Conservation (phyloP, 2,797 vertebrate species). For the Clangula hyemalis region DNA sequence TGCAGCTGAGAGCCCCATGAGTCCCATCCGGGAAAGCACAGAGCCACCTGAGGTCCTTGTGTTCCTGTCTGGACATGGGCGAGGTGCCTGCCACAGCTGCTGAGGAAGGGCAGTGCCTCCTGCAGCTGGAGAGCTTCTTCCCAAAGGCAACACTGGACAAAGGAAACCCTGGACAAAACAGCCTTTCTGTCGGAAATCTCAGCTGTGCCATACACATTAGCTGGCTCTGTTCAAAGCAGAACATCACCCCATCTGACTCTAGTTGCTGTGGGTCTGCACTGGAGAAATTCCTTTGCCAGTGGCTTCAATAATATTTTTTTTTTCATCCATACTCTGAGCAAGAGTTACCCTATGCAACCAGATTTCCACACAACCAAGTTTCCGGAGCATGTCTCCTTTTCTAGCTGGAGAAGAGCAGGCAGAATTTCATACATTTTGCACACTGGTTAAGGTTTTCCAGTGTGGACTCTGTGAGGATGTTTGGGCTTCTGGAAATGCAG, state of each 20-base stretch:
- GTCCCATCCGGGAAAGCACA: background rate
- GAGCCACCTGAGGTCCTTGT: background rate
- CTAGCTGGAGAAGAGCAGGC: background rate
- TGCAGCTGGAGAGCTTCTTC: background rate
- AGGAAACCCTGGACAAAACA: background rate
- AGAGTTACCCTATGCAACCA: background rate
- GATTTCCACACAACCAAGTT: background rate
- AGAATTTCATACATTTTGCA: background rate
- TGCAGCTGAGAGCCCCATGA: background rate
- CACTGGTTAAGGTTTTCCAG: background rate
- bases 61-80: background rate
- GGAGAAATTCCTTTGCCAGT: background rate
- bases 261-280: background rate
- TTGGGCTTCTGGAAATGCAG: background rate
- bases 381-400: background rate
- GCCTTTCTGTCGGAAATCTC: background rate
- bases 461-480: rapidly evolving
- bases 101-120: background rate
- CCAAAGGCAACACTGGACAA: background rate
- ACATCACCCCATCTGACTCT: background rate
- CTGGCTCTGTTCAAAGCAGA: background rate
- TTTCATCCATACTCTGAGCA: background rate
- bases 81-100: background rate
- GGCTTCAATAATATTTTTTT: background rate
- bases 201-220: background rate